phyloP scores from a whole-genome alignment of 1,140 invertebrate genomes.

The Anoplolepis gracilipes region DNA sequence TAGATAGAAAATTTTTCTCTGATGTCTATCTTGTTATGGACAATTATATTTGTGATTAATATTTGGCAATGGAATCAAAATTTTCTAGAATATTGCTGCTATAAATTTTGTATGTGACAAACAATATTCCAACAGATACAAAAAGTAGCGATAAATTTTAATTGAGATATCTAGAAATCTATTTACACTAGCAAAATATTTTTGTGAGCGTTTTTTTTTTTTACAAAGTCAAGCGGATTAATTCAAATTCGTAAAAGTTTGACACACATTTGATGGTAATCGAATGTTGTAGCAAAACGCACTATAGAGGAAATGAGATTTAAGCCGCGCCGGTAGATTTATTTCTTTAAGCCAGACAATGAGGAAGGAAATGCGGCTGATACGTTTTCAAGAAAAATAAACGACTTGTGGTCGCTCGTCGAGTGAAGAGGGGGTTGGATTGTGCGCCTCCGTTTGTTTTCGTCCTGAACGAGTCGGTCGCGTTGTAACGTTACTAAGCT shows the following conservation, averaged over 20 bases:
- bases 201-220: no score
- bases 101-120: no score
- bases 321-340: conserved; percentile 69
- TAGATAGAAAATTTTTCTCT: no score
- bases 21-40: no score
- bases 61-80: no score
- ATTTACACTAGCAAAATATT: no score
- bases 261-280: not conserved
- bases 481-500: conserved; percentile 68
- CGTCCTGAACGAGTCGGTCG: conserved; percentile 64
- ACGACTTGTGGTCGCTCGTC: conserved; percentile 63
- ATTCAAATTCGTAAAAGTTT: not conserved
- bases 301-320: conserved; percentile 45
- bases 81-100: no score
- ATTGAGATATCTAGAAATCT: no score
- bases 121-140: no score
- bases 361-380: conserved; percentile 79
- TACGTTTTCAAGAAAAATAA: conserved; percentile 81
- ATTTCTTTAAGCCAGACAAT: conserved; percentile 80
- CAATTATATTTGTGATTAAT: no score
- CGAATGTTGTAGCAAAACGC: not conserved
- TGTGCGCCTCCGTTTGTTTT: conserved; percentile 69
- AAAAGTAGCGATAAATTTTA: no score
- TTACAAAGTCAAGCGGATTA: not conserved
- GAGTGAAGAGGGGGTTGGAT: conserved; percentile 53